Base-by-base conservation (phyloP, 1,140 invertebrate genomes). In the Saccostrea echinata region DNA sequence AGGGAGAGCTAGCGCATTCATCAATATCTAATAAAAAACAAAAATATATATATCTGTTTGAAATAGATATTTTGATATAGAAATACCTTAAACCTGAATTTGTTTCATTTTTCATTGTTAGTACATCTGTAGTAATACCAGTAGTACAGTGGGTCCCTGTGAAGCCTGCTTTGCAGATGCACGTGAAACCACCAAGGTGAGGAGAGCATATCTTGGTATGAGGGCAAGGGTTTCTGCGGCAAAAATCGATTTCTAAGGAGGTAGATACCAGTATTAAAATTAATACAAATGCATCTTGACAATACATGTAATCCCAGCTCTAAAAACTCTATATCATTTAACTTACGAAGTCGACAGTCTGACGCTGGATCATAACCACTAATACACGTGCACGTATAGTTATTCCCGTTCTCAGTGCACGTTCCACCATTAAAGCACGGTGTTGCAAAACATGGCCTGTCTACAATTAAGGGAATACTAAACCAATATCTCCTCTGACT, bases 71-170 rank as follows among this genome's bases (percentile, higher is more conserved):
- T n/a, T n/a, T n/a, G n/a, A n/a, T n/a, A n/a, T n/a, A n/a, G n/a
- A n/a, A n/a, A n/a, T n/a, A n/a, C 43, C 9, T 43, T 43, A 43
- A 43, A 43, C 43, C 6, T 43, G 9, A 43, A 43, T 43, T 43
- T 43, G 43, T 43, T 43, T 43, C 4, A 43, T 6, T 43, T 43
- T 43, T 8, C 43, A 64, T 21, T 64, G n/a, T n/a, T n/a, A n/a
- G n/a, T n/a, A n/a, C n/a, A n/a, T n/a, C n/a, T n/a, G n/a, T n/a
- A n/a, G n/a, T 18, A 27, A 0, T 76, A 76, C 68, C 68, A 12
- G 68, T 9, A 16, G 98, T 97, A 94, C 98, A 99, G 27, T 96
- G 95, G 2, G 80, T 71, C 1, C 86, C 89, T 0, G 33, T 87
- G 61, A 57, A 91, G 27, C 90, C 90, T 3, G 52, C 35, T 21